Evolutionary conservation across 92 coral and sea anemone species (phyloP).

Genomic region (Pocillopora grandis): DNA sequence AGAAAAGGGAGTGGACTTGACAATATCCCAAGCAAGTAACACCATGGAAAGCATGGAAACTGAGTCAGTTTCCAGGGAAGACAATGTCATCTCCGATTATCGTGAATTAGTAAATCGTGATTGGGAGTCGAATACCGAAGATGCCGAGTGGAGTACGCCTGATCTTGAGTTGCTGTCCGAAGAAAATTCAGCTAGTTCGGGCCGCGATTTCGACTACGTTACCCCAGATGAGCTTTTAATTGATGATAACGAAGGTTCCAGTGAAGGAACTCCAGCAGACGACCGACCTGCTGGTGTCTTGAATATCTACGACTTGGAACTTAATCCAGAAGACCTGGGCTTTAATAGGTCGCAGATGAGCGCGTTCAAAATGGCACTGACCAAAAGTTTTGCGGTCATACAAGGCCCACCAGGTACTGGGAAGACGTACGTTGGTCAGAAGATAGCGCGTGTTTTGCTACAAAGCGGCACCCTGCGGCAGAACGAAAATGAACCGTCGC

Average conservation of each 20-base stretch:
- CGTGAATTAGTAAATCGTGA: not conserved
- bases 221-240: not conserved
- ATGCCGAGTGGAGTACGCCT: slow-evolving; percentile 2
- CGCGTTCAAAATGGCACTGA: slow-evolving; percentile 80
- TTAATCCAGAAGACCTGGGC: slow-evolving; percentile 47
- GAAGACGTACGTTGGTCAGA: slow-evolving; percentile 87
- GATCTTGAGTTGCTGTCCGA: slow-evolving; percentile 16
- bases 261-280: not conserved
- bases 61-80: not conserved
- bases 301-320: slow-evolving; percentile 17
- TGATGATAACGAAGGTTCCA: not conserved
- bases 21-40: not conserved
- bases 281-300: not conserved
- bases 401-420: slow-evolving; percentile 99
- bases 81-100: not conserved
- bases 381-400: slow-evolving; percentile 76
- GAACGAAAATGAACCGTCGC: slow-evolving; percentile 30
- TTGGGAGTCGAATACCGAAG: not conserved
- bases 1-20: not conserved
- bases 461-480: slow-evolving; percentile 57
- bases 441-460: slow-evolving; percentile 77
- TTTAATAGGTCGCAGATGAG: slow-evolving; percentile 78
- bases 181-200: slow-evolving; percentile 54
- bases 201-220: not conserved
- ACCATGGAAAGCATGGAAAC: too few relatives aligned